A percentile compares a stretch with the other conserved stretches of the same genome.
Evolutionary conservation across 2,888 invertebrate species (phyloP).

Genomic region (Bedellia somnulentella): DNA sequence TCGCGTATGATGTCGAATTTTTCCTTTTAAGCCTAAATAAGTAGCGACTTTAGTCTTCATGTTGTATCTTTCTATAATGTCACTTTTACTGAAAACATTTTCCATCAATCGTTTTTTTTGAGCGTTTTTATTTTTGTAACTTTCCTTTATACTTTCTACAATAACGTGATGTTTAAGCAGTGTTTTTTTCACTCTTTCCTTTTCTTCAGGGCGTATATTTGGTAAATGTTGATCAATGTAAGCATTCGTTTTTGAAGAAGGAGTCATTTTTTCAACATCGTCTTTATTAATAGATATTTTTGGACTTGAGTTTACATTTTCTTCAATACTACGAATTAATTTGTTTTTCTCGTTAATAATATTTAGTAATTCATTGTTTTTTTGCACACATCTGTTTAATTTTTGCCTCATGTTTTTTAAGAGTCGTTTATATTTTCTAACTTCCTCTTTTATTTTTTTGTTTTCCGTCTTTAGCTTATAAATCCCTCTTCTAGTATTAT

Average conservation of each 20-base stretch:
- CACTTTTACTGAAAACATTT: not conserved
- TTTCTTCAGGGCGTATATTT: not conserved
- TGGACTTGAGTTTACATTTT: conserved; percentile 3
- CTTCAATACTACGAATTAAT: conserved; percentile 2
- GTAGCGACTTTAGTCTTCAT: not conserved
- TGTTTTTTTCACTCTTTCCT: not conserved
- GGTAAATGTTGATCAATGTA: not conserved
- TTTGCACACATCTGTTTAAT: conserved; percentile 2
- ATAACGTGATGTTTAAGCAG: not conserved
- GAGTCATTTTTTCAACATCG: conserved; percentile 1
- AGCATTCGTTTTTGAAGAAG: not conserved
- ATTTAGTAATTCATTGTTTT: conserved; percentile 4
- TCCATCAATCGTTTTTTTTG: not conserved
- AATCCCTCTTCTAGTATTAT: too few relatives aligned
- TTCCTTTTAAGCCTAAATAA: not conserved
- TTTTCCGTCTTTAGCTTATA: too few relatives aligned
- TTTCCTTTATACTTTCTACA: not conserved
- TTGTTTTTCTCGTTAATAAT: conserved; percentile 3
- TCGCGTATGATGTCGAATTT: not conserved
- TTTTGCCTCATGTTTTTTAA: conserved; percentile 8
- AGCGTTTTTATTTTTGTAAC: not conserved
- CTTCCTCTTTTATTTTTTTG: conserved; percentile 7
- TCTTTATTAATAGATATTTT: conserved; percentile 2
- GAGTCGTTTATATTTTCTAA: conserved; percentile 8
- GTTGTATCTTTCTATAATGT: not conserved